Percentiles rank a stretch among this genome's conserved stretches.
Evolutionary conservation across 2,113 vertebrate genomes (phyloP).

Genomic region (Amphiprion ocellaris): DNA sequence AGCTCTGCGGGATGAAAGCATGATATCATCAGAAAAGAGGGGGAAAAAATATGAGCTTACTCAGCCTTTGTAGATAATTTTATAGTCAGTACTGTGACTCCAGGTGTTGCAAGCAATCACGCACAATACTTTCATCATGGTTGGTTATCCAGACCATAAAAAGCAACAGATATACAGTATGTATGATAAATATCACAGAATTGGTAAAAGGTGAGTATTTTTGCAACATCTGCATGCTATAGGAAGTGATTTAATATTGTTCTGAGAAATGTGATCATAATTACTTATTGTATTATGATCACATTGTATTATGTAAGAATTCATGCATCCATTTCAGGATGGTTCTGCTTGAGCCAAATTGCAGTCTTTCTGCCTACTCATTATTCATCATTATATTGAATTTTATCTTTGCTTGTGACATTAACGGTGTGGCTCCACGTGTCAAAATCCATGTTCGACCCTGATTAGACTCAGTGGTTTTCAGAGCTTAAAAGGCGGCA

Average conservation of each 20-base stretch:
- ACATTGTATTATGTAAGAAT: background rate
- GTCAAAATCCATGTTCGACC: background rate
- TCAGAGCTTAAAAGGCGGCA: constrained; percentile 3
- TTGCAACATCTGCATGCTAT: background rate
- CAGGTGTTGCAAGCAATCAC: constrained; percentile 9
- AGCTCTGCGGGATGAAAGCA: constrained; percentile 11
- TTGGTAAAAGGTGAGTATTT: background rate
- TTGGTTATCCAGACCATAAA: constrained; percentile 8
- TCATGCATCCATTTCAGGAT: constrained; percentile 14
- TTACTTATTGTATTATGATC: background rate
- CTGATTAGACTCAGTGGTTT: constrained; percentile 8
- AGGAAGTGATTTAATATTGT: constrained; percentile 15
- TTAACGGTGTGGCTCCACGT: constrained; percentile 32
- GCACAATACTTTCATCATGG: background rate
- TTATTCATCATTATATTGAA: constrained; percentile 39
- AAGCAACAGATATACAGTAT: background rate
- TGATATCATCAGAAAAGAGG: constrained; percentile 4
- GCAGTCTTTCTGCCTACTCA: constrained; percentile 37
- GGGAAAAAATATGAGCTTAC: constrained; percentile 6
- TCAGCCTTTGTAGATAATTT: constrained; percentile 6
- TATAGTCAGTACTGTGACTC: background rate
- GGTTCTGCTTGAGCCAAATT: constrained; percentile 7
- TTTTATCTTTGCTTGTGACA: constrained; percentile 22
- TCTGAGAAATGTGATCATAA: constrained; percentile 9
- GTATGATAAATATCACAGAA: background rate